Evolutionary conservation across 2,113 vertebrate genomes (phyloP).

Genomic region (Eretmochelys imbricata): DNA sequence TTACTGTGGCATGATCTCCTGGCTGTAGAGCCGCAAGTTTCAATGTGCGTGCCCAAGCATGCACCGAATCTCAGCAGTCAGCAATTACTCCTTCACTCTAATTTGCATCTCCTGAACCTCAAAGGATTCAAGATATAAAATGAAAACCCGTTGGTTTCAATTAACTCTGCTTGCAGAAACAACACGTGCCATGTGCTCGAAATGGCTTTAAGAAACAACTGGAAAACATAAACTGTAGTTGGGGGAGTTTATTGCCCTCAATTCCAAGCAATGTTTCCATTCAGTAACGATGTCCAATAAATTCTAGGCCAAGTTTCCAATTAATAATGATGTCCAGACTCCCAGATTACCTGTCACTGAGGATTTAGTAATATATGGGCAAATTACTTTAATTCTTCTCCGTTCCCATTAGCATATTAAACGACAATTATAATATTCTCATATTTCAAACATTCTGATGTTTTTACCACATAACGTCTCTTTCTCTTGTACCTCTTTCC

Average conservation of each 20-base stretch:
- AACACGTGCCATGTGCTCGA: not conserved
- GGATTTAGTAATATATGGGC: conserved; percentile 37
- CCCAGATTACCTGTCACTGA: conserved; percentile 26
- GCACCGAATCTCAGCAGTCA: rapidly evolving
- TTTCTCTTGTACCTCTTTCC: conserved; percentile 19
- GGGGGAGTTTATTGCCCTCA: not conserved
- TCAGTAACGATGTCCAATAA: conserved; percentile 23
- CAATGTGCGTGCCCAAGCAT: not conserved
- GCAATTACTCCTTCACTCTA: not conserved
- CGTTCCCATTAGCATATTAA: conserved; percentile 64
- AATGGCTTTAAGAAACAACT: not conserved
- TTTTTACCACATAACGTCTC: not conserved
- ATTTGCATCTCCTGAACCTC: not conserved
- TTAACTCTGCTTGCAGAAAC: not conserved
- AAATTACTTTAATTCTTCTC: conserved; percentile 55
- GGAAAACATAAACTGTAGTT: not conserved
- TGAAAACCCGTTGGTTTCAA: not conserved
- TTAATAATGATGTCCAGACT: conserved; percentile 39
- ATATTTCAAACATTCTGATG: conserved; percentile 47
- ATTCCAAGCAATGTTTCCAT: not conserved
- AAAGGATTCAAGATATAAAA: not conserved
- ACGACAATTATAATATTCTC: conserved; percentile 51
- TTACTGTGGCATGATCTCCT: rapidly evolving
- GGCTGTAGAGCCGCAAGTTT: not conserved
- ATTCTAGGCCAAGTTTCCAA: conserved; percentile 21